These are phyloP conservation scores for Streblospio benedicti DNA, from an alignment of 1,140 invertebrate species.

Conservation along the genomic window DNA sequence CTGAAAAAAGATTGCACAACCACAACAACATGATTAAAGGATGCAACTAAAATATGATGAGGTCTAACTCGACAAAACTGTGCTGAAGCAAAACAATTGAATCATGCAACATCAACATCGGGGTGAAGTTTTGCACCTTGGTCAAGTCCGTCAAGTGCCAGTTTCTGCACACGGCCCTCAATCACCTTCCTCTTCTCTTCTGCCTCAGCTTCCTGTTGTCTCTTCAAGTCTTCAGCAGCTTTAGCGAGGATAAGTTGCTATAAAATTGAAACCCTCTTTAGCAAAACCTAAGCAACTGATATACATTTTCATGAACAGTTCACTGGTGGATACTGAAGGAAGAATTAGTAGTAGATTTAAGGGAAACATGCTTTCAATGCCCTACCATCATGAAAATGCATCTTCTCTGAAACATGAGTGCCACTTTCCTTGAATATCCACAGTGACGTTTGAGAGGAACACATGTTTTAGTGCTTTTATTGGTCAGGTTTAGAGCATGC, in stretches of 20 bases:
- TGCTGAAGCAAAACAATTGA: too few species aligned
- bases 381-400: neutral
- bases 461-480: too few species aligned
- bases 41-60: too few species aligned
- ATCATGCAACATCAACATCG: too few species aligned
- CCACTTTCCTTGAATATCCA: too few species aligned
- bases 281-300: too few species aligned
- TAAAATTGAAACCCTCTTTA: slow-evolving; percentile 14
- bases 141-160: slow-evolving; percentile 81
- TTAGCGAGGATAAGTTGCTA: slow-evolving; percentile 94
- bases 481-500: too few species aligned
- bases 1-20: too few species aligned
- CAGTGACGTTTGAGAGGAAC: too few species aligned
- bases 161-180: slow-evolving; percentile 77
- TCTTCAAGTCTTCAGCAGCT: slow-evolving; percentile 98
- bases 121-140: too few species aligned
- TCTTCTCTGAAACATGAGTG: neutral
- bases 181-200: slow-evolving; percentile 95
- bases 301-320: neutral
- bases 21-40: too few species aligned
- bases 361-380: neutral
- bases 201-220: slow-evolving; percentile 96
- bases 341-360: neutral
- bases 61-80: too few species aligned
- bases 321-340: neutral